phyloP scores from a whole-genome alignment of 2,113 vertebrate genomes.

The Galeopterus variegatus region DNA sequence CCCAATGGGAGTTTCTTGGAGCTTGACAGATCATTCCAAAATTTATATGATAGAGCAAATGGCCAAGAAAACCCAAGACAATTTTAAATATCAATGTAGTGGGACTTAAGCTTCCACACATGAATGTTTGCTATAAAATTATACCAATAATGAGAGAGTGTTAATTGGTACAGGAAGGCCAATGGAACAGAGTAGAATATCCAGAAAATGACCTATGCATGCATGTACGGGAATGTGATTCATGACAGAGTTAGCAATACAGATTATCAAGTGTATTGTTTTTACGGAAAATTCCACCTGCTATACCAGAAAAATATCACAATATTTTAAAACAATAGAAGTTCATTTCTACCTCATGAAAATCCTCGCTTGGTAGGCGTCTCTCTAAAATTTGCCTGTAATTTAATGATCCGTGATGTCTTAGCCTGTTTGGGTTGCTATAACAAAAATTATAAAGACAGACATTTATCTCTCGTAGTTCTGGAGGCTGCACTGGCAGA shows the following conservation, averaged over 20 bases:
- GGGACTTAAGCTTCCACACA: neutral
- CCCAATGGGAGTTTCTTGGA: neutral
- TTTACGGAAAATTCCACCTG: neutral
- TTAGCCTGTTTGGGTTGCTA: no score
- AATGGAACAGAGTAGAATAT: neutral
- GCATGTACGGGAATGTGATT: neutral
- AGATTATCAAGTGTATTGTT: neutral
- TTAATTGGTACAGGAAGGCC: neutral
- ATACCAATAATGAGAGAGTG: neutral
- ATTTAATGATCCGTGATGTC: neutral
- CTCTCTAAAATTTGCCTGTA: neutral
- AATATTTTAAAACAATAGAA: neutral
- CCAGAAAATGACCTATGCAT: neutral
- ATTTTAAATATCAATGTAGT: neutral
- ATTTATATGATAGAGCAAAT: neutral
- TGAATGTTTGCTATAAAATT: neutral
- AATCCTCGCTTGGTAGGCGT: neutral
- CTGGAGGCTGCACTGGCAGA: no score
- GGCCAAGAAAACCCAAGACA: neutral
- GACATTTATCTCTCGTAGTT: no score
- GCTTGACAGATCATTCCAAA: slow-evolving; percentile 2
- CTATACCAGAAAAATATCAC: neutral
- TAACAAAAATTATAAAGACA: neutral
- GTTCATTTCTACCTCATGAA: neutral
- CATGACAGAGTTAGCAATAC: no score